These are phyloP conservation scores for Apteryx owenii DNA, from an alignment of 2,113 vertebrate genomes.

Conservation along the genomic window DNA sequence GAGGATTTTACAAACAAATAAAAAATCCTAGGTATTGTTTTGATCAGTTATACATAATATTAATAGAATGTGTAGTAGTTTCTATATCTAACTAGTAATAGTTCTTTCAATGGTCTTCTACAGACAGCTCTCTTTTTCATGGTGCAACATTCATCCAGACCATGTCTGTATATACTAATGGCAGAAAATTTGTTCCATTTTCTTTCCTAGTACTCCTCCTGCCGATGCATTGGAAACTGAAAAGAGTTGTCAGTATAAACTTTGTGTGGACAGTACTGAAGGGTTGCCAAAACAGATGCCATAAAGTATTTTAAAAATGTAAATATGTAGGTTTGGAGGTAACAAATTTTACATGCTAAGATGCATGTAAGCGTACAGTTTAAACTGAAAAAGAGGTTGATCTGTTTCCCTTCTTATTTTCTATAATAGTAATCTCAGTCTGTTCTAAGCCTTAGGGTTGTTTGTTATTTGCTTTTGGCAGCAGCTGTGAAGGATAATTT, in stretches of 20 bases:
- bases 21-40: background rate
- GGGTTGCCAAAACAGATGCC: background rate
- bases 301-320: background rate
- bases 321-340: background rate
- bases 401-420: background rate
- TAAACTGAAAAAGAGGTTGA: background rate
- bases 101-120: background rate
- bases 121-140: background rate
- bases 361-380: background rate
- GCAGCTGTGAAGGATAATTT: background rate
- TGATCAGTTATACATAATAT: background rate
- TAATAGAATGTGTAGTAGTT: background rate
- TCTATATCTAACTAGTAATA: background rate
- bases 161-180: background rate
- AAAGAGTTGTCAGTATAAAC: background rate
- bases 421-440: background rate
- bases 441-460: background rate
- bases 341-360: background rate
- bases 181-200: background rate
- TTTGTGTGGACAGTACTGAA: background rate
- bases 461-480: background rate
- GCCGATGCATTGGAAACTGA: background rate
- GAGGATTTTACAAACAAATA: background rate
- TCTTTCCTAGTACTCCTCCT: background rate
- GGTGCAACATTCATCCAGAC: background rate